Base-by-base conservation (phyloP, 2,888 invertebrate genomes). In the Agrenia bidenticulata region DNA sequence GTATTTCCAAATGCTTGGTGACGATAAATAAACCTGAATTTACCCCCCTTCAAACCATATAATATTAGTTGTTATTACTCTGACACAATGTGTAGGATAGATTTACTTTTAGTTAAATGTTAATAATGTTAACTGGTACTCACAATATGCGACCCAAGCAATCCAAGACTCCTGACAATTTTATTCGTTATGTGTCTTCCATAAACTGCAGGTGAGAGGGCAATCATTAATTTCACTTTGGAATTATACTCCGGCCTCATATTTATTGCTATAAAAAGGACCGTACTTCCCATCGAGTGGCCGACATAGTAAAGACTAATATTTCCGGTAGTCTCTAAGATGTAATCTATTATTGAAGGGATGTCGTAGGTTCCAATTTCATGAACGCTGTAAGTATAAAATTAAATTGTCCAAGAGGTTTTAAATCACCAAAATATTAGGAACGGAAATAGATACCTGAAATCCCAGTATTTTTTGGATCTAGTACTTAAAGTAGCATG, bases 401-500 rank as follows among this genome's bases (percentile, higher is more conserved):
- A 19, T 5, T 51, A 23, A 13, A 51, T 13, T 51, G 7, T 49
- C 9, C 5, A 32, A 32, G 32, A 45, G 9, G n/a, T 45, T 45
- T 45, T 45, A 15, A 15, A 45, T 45, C 15, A 32, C 32, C 32
- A 32, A n/a, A n/a, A n/a, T n/a, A n/a, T n/a, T n/a, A n/a, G n/a
- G n/a, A n/a, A n/a, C n/a, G n/a, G n/a, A n/a, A n/a, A n/a, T n/a
- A n/a, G 15, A 11, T 57, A 57, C 57, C 57, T 21, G 32, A 57
- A 57, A 41, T 57, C 23, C 57, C 57, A 57, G 24, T 57, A 57
- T 23, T 57, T 23, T n/a, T 23, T 57, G 2, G 26, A 32, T 5
- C 21, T 21, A 2, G 32, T 37, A n/a, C 17, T 41, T 15, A 27
- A 57, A 2, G n/a, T 57, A 13, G 21, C 21, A 57, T 57, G 57